Base-by-base conservation (phyloP, 2,113 vertebrate genomes). In the Zapornia atra region DNA sequence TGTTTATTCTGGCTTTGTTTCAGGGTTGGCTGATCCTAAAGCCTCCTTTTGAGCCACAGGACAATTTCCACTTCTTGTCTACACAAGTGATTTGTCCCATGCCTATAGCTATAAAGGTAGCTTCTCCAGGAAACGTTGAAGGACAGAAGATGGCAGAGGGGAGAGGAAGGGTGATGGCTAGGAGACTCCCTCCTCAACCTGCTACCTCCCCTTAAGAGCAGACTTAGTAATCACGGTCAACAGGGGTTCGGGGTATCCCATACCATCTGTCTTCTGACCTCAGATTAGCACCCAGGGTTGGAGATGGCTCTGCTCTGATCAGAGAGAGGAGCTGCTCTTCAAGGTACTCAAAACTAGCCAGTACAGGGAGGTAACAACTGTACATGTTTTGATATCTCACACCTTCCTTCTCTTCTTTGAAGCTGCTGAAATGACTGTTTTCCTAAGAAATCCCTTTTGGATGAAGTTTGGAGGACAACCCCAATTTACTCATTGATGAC, bases 211-310 rank as follows among this genome's bases (percentile, higher is more conserved):
- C 31, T 38, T 22, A 44, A 54, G 12, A 80, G 31, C 31, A 64
- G 56, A 29, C 56, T 36, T 10, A 53, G 36, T 33, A 25, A 78
- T 9, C 19, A 5, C 28, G 40, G 2, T 6, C 33, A 25, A 9
- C 28, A 60, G 59, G 19, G n/a, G 29, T 5, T 48, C 48, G 19
- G 54, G 38, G 36, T 29, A 46, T 6, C 16, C 3, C 0, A 1
- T 29, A 25, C 60, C 5, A 0, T 28, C 40, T 5, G 0, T 13
- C 13, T 59, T 42, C 64, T 15, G 54, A 10, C 1, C 4, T 8
- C 25, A 46, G 64, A 50, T 25, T 21, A 22, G 34, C 48, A 14
- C 13, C 18, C 25, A 16, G 28, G 38, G 28, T 60, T 50, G 8
- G 36, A 42, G 75, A 42, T 0, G 4, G 21, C 14, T 76, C 66